Percentiles rank a stretch among this genome's conserved stretches.
These are phyloP conservation scores for Loxodonta africana DNA, from an alignment of 2,113 vertebrate genomes.

Conservation along the genomic window DNA sequence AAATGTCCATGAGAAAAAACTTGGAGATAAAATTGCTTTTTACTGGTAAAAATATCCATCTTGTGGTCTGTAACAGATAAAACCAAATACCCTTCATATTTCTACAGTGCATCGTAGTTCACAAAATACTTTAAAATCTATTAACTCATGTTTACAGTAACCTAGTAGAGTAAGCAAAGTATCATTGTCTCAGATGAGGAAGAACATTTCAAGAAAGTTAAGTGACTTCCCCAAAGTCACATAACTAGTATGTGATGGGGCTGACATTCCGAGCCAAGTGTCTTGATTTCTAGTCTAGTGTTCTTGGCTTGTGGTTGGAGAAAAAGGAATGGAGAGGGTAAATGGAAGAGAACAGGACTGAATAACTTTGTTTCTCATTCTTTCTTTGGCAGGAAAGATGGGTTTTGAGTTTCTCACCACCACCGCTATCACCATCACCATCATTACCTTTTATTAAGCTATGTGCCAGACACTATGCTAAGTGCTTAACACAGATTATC, in stretches of 20 bases:
- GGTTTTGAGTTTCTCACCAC: not conserved
- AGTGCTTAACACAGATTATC: constrained; percentile 43
- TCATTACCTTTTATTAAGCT: constrained; percentile 58
- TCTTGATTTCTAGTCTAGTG: constrained; percentile 21
- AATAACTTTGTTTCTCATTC: constrained; percentile 47
- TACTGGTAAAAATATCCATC: constrained; percentile 92
- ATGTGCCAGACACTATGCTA: not conserved
- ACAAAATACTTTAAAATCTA: constrained; percentile 27
- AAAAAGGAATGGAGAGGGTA: not conserved
- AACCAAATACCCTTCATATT: constrained; percentile 12
- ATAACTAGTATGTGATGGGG: constrained; percentile 30
- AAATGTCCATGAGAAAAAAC: constrained; percentile 94
- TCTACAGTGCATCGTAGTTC: constrained; percentile 58
- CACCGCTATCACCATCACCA: not conserved
- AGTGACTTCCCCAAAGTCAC: constrained; percentile 43
- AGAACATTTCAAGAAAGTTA: constrained; percentile 64
- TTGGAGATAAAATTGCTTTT: constrained; percentile 97
- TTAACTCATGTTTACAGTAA: constrained; percentile 28
- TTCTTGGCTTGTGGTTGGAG: not conserved
- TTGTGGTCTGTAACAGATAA: constrained; percentile 60
- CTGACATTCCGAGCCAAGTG: constrained; percentile 33
- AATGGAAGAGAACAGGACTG: constrained; percentile 46
- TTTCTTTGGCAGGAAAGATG: constrained; percentile 53
- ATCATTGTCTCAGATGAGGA: constrained; percentile 46
- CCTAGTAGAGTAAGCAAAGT: constrained; percentile 18